Conservation (phyloP, 2,888 invertebrate species). For the Drosophila melanosoma region DNA sequence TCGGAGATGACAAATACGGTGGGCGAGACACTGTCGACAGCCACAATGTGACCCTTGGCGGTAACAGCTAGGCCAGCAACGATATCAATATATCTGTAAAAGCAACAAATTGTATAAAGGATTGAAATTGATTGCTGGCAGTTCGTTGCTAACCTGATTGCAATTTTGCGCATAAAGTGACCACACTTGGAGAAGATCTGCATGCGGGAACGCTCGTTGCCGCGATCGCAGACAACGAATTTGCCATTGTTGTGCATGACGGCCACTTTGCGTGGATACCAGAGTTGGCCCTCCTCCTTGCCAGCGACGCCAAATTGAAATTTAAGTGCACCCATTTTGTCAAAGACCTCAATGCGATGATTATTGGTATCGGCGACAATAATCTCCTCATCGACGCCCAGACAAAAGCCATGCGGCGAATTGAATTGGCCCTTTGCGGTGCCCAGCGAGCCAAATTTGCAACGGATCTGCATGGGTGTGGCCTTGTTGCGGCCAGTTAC, state of each 20-base stretch:
- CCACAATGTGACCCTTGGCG: constrained; percentile 96
- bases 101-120: neutral
- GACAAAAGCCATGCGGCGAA: constrained; percentile 98
- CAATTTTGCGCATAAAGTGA: constrained; percentile 97
- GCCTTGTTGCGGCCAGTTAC: constrained; percentile 89
- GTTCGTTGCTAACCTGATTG: constrained; percentile 86
- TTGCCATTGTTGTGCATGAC: constrained; percentile 94
- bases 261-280: constrained; percentile 98
- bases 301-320: constrained; percentile 98
- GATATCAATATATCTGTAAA: constrained; percentile 91
- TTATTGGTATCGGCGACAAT: constrained; percentile 98
- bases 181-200: constrained; percentile 98
- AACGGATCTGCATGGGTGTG: constrained; percentile 94
- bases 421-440: constrained; percentile 97
- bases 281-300: constrained; percentile 97
- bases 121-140: too few species aligned
- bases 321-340: constrained; percentile 96
- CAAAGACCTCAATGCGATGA: constrained; percentile 97
- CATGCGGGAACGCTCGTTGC: constrained; percentile 98
- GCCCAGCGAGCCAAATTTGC: constrained; percentile 97
- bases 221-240: constrained; percentile 98
- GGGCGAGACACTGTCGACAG: constrained; percentile 98
- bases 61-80: constrained; percentile 98
- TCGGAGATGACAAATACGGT: constrained; percentile 97
- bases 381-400: constrained; percentile 97